Percentiles rank a stretch among this genome's conserved stretches.
Conservation (phyloP, 2,113 vertebrate genomes). For the Cettia cetti region DNA sequence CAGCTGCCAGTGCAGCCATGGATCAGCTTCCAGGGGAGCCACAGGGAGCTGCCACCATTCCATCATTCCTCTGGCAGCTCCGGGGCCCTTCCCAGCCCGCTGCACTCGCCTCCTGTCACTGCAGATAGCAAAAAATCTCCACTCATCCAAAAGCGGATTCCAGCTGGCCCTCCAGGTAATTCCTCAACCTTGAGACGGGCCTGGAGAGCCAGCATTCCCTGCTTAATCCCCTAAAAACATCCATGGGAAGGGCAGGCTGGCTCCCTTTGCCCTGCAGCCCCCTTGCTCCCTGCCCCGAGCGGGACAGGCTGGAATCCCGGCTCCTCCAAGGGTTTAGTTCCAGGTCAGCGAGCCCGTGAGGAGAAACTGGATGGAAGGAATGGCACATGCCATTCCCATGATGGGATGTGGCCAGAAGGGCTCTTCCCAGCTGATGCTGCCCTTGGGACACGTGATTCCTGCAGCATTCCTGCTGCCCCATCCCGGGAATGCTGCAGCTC, state of each 20-base stretch:
- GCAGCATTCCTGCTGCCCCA: background rate
- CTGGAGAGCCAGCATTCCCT: background rate
- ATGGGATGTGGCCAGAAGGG: background rate
- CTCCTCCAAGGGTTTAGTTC: background rate
- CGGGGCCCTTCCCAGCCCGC: background rate
- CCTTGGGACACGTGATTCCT: background rate
- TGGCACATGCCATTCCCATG: background rate
- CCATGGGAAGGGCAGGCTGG: background rate
- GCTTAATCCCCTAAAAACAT: slow-evolving; percentile 21
- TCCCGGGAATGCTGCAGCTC: background rate
- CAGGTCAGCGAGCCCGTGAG: background rate
- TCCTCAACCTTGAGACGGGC: background rate
- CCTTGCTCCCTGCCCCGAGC: background rate
- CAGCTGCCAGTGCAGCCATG: background rate
- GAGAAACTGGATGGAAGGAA: background rate
- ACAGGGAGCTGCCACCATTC: background rate
- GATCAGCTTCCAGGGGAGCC: background rate
- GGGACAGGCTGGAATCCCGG: rapidly evolving
- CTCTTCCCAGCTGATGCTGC: background rate
- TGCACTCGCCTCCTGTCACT: background rate
- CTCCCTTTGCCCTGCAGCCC: background rate
- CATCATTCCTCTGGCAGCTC: background rate
- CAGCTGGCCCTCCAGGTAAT: slow-evolving; percentile 24
- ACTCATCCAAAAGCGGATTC: slow-evolving; percentile 12
- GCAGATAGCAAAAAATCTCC: slow-evolving; percentile 18